phyloP scores from a whole-genome alignment of 2,113 vertebrate species.

The Echinops telfairi region DNA sequence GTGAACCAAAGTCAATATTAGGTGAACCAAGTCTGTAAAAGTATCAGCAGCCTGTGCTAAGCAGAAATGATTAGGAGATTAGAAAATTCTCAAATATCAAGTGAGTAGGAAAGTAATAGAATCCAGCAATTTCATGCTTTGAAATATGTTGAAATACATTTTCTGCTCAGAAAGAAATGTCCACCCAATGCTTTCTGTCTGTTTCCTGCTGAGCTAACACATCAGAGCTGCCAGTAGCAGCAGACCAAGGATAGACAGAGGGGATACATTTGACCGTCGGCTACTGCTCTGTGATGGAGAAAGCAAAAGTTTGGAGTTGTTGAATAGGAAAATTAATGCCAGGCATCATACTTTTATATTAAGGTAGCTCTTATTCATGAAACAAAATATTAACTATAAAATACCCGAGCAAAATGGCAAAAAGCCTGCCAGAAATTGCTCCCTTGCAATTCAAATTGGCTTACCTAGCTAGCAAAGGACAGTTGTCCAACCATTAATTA shows the following conservation, averaged over 20 bases:
- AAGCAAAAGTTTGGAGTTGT: not conserved
- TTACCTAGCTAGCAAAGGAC: not conserved
- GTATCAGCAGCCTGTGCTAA: not conserved
- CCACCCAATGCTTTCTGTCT: not conserved
- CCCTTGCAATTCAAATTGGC: not conserved
- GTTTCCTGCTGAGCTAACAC: not conserved
- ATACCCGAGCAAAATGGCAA: not conserved
- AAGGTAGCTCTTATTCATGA: not conserved
- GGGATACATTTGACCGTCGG: not conserved
- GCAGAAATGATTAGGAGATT: not conserved
- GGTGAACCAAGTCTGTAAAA: not conserved
- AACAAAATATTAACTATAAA: not conserved
- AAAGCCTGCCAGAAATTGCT: not conserved
- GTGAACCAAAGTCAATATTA: constrained; percentile 10
- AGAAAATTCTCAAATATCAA: constrained; percentile 41
- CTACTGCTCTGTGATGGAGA: not conserved
- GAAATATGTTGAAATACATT: not conserved
- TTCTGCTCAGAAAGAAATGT: not conserved
- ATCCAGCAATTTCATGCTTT: not conserved
- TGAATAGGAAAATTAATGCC: not conserved
- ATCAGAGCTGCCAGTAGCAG: no score
- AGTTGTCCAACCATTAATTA: not conserved
- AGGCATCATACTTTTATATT: not conserved
- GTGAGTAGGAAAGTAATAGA: not conserved
- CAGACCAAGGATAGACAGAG: not conserved